Conservation (phyloP, 1,140 invertebrate species). For the roundworm (Caenorhabditis elegans) region WBcel235 BX284606.5:15078001-15078500, state of each 20-base stretch:
- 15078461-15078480: background rate
- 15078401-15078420: background rate
- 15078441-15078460: no score
- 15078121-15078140: background rate
- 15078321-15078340: background rate
- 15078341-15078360: background rate
- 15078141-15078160: background rate
- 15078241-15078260: no score
- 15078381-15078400: background rate
- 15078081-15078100: background rate
- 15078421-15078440: background rate
- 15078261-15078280: background rate
- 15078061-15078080: background rate
- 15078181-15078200: no score
- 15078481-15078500: background rate
- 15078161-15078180: no score
- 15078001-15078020: background rate
- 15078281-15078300: background rate
- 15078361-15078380: background rate
- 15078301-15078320: conserved; percentile 4
- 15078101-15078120: background rate
- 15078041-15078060: background rate
- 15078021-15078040: background rate
- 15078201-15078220: no score
- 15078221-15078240: no score